Conservation (phyloP, 2,113 vertebrate species). For the Phycodurus eques region DNA sequence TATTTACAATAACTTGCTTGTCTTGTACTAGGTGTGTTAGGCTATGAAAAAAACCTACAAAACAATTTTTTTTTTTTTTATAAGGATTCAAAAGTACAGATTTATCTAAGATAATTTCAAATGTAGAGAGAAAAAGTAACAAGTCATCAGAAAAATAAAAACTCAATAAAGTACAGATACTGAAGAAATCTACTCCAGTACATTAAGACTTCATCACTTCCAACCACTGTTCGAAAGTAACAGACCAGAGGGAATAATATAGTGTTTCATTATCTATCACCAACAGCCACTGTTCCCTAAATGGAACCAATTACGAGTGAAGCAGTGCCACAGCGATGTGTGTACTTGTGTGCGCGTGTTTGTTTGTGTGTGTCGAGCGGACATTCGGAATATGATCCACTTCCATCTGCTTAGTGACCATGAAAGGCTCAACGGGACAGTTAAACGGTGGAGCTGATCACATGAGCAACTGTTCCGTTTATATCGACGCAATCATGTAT, state of each 20-base stretch:
- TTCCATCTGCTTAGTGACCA: constrained; percentile 45
- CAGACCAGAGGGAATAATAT: constrained; percentile 21
- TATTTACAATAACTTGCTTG: no score
- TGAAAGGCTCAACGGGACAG: constrained; percentile 37
- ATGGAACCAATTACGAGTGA: constrained; percentile 59
- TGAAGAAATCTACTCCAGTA: neutral
- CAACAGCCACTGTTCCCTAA: constrained; percentile 54
- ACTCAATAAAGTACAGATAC: neutral
- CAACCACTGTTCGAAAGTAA: constrained; percentile 4
- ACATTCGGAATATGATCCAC: constrained; percentile 35
- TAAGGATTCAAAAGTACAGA: neutral
- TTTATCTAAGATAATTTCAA: no score
- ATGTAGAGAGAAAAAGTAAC: neutral
- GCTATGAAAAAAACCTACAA: no score
- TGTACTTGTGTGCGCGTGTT: neutral
- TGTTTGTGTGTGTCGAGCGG: constrained; percentile 3
- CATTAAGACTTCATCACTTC: neutral
- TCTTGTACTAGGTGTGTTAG: no score
- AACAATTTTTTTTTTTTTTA: no score
- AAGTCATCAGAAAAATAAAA: neutral
- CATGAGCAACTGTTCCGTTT: constrained; percentile 41
- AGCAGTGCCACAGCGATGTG: constrained; percentile 18
- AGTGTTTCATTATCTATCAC: constrained; percentile 53
- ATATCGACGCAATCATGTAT: constrained; percentile 19
- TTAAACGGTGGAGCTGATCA: constrained; percentile 37